Percentiles rank a stretch among this genome's conserved stretches.
These are phyloP conservation scores for Drosophila anomelani DNA, from an alignment of 2,888 invertebrate genomes.

Conservation along the genomic window DNA sequence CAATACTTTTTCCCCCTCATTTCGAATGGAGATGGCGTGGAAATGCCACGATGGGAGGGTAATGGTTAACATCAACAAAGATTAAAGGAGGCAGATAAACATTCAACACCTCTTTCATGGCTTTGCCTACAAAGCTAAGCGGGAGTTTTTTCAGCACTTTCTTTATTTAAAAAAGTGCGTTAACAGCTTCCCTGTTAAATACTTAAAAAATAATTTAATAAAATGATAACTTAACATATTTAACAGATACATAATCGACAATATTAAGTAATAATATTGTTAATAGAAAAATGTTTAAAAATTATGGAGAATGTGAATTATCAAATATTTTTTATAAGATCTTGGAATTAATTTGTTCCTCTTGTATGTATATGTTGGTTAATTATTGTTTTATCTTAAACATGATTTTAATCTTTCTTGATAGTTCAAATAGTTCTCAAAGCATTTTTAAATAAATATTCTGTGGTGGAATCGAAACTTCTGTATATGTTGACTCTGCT, in stretches of 20 bases:
- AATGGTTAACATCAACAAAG: constrained; percentile 9
- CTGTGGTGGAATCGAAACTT: no score
- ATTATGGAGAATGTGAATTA: no score
- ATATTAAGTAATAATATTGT: not conserved
- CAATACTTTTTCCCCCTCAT: constrained; percentile 23
- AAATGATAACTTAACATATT: not conserved
- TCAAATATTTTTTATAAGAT: no score
- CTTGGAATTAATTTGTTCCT: no score
- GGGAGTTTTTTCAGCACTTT: not conserved
- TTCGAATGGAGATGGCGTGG: constrained; percentile 22
- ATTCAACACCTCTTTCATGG: not conserved
- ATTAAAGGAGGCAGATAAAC: not conserved
- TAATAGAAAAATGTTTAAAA: no score
- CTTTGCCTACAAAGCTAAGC: not conserved
- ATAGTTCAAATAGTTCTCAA: no score
- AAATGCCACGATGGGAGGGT: constrained; percentile 3
- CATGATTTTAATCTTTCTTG: no score
- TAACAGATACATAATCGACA: not conserved
- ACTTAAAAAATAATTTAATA: not conserved
- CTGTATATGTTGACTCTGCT: no score
- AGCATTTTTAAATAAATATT: no score
- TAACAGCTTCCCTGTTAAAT: not conserved
- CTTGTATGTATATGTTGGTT: no score
- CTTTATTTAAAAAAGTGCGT: not conserved
- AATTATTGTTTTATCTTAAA: no score